These are phyloP conservation scores for Oncorhynchus nerka DNA, from an alignment of 2,113 vertebrate species.

Conservation along the genomic window DNA sequence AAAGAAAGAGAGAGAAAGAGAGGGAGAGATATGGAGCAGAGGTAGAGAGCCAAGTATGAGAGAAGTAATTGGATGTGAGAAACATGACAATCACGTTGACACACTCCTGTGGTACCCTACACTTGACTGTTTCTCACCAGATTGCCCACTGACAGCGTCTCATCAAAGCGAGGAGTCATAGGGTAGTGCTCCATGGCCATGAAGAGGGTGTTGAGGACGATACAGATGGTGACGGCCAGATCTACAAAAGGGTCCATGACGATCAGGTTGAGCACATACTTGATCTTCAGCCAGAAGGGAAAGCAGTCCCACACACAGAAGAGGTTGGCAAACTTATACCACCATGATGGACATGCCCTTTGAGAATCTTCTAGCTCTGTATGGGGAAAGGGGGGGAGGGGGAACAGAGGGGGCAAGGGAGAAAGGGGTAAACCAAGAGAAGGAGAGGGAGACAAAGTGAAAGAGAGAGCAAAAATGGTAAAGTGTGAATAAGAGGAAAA, in stretches of 20 bases:
- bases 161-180: slow-evolving; percentile 84
- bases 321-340: slow-evolving; percentile 94
- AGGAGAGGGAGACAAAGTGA: slow-evolving; percentile 13
- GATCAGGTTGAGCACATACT: slow-evolving; percentile 90
- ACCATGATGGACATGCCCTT: slow-evolving; percentile 94
- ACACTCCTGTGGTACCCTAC: not conserved
- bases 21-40: not conserved
- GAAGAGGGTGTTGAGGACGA: slow-evolving; percentile 95
- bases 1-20: not conserved
- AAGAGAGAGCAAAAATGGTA: not conserved
- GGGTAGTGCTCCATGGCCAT: slow-evolving; percentile 99
- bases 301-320: slow-evolving; percentile 98
- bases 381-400: slow-evolving; percentile 19
- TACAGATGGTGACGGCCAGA: slow-evolving; percentile 97
- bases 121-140: slow-evolving; percentile 78
- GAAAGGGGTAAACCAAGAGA: not conserved
- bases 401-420: not conserved
- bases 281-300: slow-evolving; percentile 90
- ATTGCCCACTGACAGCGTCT: slow-evolving; percentile 86
- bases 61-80: not conserved
- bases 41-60: not conserved
- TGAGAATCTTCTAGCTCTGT: slow-evolving; percentile 96
- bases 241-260: slow-evolving; percentile 99
- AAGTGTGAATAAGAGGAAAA: not conserved
- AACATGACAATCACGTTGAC: not conserved